Base-by-base conservation (phyloP, 2,113 vertebrate genomes). In the Phainopepla nitens region DNA sequence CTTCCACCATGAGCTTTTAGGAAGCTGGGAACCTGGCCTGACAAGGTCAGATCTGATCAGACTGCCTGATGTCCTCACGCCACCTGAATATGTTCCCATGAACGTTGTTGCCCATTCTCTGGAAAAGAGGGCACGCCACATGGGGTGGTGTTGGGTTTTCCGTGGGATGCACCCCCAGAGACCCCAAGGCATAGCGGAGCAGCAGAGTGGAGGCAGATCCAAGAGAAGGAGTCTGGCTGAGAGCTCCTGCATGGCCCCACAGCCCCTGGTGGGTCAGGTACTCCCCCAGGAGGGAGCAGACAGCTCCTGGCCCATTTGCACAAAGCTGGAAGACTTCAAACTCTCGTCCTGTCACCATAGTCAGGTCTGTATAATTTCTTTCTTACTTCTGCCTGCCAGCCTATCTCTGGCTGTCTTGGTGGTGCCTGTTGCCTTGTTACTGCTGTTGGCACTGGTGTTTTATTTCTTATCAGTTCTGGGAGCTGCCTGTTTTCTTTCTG, bases 381-480 rank as follows among this genome's bases (percentile, higher is more conserved):
- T 89, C 90, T 90, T 83, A 36, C 76, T 85, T 92, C 72, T 92
- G 88, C 47, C 94, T 90, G 72, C 92, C 94, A 96, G 41, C 82
- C 86, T 94, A 90, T 97, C 92, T 97, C 72, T 49, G 69, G 72
- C 68, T 92, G 95, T 95, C 92, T 96, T 97, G 94, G 92, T 94
- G 86, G 96, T 96, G 95, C 95, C 92, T 96, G 96, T 93, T 88
- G 86, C 90, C 93, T 90, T 92, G 35, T 88, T 93, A 56, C 80
- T 92, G 76, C 72, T 90, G 5, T 89, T 97, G 92, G 92, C 95
- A 95, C 72, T 42, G 31, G 24, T 47, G 36, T 35, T 95, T 82
- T 69, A 86, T 82, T 96, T 94, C 90, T 96, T 94, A 95, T 96
- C 93, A 29, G 76, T 64, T 41, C 60, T 93, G 62, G 85, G 76